Evolutionary conservation across 2,797 vertebrate genomes (phyloP), one percentile per base, ranked within the genome.

Genomic region (Spinus olivaceus): DNA sequence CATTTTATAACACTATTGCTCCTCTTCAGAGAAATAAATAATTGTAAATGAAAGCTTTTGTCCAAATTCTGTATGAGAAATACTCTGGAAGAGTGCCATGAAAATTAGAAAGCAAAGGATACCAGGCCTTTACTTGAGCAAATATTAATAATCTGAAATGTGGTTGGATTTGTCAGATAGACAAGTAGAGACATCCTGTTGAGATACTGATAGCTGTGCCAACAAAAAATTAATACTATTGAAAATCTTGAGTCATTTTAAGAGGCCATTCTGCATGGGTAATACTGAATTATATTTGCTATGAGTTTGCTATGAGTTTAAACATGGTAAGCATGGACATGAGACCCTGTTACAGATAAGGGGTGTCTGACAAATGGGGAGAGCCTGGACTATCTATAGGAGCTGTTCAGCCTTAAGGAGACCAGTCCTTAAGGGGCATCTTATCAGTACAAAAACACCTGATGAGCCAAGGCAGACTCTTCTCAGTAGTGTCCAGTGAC

Each of bases 321-420:
- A 80, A 76, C 10, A 3, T 28, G 30, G 14, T 23, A 44, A 22
- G 28, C 86, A 77, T 65, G 42, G 50, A 76, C 37, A 53, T 32
- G 47, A 65, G 27, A 70, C 65, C 28, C 50, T 73, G 14, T 33
- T 81, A 35, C 3, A 50, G 39, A 4, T 47, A 39, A 50, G 10
- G 39, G 6, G 30, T 0, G 0, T 54, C 27, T 76, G 70, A 56
- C 32, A 12, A 2, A 1, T 2, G 8, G 32, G 33, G 25, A 84
- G 39, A 37, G 19, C 15, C 37, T 90, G 56, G 17, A 39, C 30
- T 42, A 70, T 30, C 21, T 28, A n/a, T n/a, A n/a, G 25, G 57
- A 51, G 4, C 70, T 91, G 25, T 41, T 86, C 21, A 35, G 16
- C 18, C 44, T 47, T 57, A 23, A 46, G 61, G 39, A 78, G 24